phyloP scores from a whole-genome alignment of 2,888 invertebrate species.

The Coenonympha glycerion region DNA sequence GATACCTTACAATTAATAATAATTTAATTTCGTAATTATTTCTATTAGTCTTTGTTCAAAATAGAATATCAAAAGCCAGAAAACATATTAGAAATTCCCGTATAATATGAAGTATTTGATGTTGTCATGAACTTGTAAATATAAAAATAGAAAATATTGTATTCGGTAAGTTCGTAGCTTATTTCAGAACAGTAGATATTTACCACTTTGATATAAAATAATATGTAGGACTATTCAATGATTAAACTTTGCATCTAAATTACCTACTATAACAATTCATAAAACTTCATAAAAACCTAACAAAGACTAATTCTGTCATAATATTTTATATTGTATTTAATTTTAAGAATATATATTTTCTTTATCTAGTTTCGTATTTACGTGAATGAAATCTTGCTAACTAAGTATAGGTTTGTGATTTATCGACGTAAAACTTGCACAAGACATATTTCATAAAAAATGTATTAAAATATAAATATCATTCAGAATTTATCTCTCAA shows the following conservation, averaged over 20 bases:
- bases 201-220: background rate
- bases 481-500: conserved; percentile 64
- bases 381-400: conserved; percentile 49
- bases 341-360: conserved; percentile 40
- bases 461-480: conserved; percentile 70
- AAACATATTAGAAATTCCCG: conserved; percentile 35
- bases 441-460: conserved; percentile 58
- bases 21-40: conserved; percentile 67
- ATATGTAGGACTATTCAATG: background rate
- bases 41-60: conserved; percentile 62
- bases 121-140: conserved; percentile 47
- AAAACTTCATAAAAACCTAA: conserved; percentile 43
- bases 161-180: conserved; percentile 55
- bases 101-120: conserved; percentile 25
- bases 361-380: conserved; percentile 46
- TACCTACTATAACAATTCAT: conserved; percentile 36
- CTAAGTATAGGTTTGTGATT: conserved; percentile 54
- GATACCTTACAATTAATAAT: conserved; percentile 54
- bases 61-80: conserved; percentile 61
- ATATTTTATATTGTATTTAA: conserved; percentile 34
- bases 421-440: conserved; percentile 47
- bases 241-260: conserved; percentile 10
- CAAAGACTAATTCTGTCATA: conserved; percentile 37
- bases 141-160: conserved; percentile 44
- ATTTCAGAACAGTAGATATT: conserved; percentile 28